Conservation (phyloP, 2,113 vertebrate genomes). For the Panthera leo region DNA sequence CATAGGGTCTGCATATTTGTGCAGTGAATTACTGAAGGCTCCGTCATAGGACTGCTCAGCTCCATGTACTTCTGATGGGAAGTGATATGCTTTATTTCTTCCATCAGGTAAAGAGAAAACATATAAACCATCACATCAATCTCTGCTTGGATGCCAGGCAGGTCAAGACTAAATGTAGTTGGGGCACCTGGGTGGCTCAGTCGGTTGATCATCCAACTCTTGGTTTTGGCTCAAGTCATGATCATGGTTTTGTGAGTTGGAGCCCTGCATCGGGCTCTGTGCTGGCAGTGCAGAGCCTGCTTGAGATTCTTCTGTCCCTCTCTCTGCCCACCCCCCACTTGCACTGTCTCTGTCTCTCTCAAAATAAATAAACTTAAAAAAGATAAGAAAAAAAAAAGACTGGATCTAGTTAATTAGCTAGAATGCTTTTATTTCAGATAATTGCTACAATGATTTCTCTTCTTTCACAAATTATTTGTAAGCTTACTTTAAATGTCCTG, state of each 20-base stretch:
- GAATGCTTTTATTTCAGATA: neutral
- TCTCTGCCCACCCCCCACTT: too few species aligned
- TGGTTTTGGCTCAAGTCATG: too few species aligned
- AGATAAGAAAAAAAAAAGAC: neutral
- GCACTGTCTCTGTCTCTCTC: too few species aligned
- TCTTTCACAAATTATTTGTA: neutral
- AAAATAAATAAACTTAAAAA: too few species aligned
- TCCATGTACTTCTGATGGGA: neutral
- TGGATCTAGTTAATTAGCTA: slow-evolving; percentile 27
- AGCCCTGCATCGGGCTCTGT: too few species aligned
- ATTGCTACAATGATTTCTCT: neutral
- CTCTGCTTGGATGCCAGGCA: neutral
- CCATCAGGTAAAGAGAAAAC: slow-evolving; percentile 35
- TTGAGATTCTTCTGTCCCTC: too few species aligned
- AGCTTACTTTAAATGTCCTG: neutral
- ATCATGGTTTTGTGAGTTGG: too few species aligned
- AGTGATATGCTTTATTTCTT: neutral
- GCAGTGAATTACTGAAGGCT: neutral
- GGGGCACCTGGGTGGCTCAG: too few species aligned
- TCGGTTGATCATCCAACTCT: too few species aligned
- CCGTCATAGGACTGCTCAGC: neutral
- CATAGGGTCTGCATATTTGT: neutral
- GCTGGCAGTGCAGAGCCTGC: too few species aligned
- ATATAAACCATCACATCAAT: neutral
- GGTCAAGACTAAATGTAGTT: neutral